These are phyloP conservation scores for Gephyroberyx darwinii DNA, from an alignment of 2,797 vertebrate species.

Conservation along the genomic window DNA sequence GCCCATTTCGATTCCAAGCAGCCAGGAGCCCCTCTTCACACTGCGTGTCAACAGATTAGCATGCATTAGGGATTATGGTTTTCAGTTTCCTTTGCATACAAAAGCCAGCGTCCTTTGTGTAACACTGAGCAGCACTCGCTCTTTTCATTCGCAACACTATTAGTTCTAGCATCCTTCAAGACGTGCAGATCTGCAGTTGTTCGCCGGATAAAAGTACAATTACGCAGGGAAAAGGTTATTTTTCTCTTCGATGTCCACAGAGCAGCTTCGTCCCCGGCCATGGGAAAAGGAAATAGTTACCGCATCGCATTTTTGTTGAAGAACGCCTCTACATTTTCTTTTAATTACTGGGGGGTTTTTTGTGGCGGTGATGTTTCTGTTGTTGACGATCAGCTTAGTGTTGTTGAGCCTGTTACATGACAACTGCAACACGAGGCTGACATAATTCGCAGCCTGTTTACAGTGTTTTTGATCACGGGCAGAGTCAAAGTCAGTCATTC, in stretches of 20 bases:
- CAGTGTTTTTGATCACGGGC: slow-evolving; percentile 24
- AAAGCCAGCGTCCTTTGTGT: slow-evolving; percentile 8
- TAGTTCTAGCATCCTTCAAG: background rate
- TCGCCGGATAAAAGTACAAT: slow-evolving; percentile 29
- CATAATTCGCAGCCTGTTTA: slow-evolving; percentile 30
- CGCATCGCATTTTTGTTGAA: background rate
- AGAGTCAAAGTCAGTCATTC: background rate
- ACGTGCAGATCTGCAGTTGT: background rate
- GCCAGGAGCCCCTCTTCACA: slow-evolving; percentile 20
- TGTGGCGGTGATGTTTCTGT: background rate
- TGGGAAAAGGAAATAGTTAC: background rate
- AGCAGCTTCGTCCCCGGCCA: background rate
- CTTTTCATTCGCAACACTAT: background rate
- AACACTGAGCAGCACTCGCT: slow-evolving; percentile 10
- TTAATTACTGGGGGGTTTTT: background rate
- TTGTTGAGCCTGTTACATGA: background rate
- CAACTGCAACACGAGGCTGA: background rate
- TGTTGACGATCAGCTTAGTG: slow-evolving; percentile 3
- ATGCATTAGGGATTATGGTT: slow-evolving; percentile 19
- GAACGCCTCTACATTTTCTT: background rate
- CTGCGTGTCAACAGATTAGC: slow-evolving; percentile 44
- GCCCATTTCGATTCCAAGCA: slow-evolving; percentile 24
- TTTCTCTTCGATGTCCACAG: background rate
- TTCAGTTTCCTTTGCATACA: slow-evolving; percentile 17
- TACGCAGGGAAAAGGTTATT: background rate